Conservation (phyloP, 2,888 invertebrate genomes). For the Nezara viridula region DNA sequence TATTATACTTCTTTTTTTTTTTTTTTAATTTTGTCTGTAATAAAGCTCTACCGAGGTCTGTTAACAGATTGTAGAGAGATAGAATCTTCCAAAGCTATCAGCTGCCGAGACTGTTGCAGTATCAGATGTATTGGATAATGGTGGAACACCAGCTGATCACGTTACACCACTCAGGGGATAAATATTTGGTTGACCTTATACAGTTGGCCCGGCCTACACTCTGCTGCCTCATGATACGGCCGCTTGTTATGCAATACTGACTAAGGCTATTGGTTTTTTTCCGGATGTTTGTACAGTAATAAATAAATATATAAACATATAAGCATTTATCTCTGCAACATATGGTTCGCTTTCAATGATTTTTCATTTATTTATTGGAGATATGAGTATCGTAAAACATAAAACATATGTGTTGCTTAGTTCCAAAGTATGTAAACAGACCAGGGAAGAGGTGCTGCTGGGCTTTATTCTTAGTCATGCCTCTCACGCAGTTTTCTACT, state of each 20-base stretch:
- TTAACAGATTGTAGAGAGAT: neutral
- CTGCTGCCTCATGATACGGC: neutral
- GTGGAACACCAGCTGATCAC: neutral
- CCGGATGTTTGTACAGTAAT: neutral
- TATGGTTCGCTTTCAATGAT: no score
- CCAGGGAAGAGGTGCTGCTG: no score
- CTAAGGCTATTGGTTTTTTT: neutral
- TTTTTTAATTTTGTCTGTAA: neutral
- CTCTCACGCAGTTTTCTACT: no score
- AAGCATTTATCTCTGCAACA: no score
- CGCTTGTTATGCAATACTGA: neutral
- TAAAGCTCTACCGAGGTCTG: neutral
- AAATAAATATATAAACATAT: no score
- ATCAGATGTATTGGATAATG: constrained; percentile 33
- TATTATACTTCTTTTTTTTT: no score
- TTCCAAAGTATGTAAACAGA: no score
- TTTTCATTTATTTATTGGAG: no score
- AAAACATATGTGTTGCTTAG: no score
- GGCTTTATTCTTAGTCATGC: no score
- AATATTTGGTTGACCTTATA: constrained; percentile 11
- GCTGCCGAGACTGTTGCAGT: neutral
- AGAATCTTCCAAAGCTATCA: neutral
- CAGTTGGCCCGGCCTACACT: neutral
- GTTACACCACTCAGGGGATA: constrained; percentile 7
- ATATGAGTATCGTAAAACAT: no score